These are phyloP conservation scores for Psittacula derbiana DNA, from an alignment of 2,797 vertebrate genomes.

Conservation along the genomic window DNA sequence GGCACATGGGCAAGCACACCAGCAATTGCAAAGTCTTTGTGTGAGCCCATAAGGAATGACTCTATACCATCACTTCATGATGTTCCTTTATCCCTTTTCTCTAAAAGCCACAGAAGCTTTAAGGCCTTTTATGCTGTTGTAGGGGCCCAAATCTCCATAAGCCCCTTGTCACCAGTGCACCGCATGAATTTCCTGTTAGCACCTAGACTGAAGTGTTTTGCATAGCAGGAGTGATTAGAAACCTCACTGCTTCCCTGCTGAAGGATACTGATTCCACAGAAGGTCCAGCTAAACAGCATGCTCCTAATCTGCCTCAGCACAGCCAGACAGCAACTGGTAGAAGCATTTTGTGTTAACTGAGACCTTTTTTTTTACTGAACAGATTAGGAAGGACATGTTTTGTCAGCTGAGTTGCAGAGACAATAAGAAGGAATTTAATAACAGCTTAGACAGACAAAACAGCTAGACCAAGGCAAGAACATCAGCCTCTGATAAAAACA, in stretches of 20 bases:
- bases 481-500: not conserved
- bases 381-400: not conserved
- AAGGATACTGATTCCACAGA: not conserved
- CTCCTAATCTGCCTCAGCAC: not conserved
- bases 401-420: not conserved
- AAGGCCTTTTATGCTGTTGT: not conserved
- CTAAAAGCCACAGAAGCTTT: not conserved
- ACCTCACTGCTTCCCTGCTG: not conserved
- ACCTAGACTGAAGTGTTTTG: not conserved
- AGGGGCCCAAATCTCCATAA: not conserved
- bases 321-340: not conserved
- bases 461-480: not conserved
- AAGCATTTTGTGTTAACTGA: not conserved
- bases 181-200: not conserved
- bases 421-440: not conserved
- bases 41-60: not conserved
- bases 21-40: not conserved
- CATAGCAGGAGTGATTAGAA: accelerated
- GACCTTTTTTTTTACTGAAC: not conserved
- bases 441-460: not conserved
- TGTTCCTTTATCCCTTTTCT: not conserved
- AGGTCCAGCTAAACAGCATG: not conserved
- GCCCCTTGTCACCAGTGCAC: not conserved
- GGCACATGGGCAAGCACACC: not conserved
- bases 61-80: not conserved